Base-by-base conservation (phyloP, 2,888 invertebrate species). In the Brenthis daphne region DNA sequence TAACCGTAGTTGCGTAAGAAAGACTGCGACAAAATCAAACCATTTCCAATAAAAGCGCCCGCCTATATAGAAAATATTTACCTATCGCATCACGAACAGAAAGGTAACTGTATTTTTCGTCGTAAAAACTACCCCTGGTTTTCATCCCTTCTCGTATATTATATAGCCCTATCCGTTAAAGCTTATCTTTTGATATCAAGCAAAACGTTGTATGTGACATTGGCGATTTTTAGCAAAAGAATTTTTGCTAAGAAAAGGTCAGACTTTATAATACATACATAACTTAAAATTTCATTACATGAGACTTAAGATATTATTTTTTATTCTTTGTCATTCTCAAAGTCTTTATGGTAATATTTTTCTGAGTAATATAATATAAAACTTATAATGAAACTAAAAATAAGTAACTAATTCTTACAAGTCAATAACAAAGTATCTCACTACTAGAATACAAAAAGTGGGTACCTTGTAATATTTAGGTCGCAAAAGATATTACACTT, bases 121-220 rank as follows among this genome's bases (percentile, higher is more conserved):
- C 87, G 87, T 86, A 87, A 86, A 85, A 86, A 82, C 85, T 83
- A 84, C 85, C 85, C 87, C 80, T 79, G 80, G 81, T 79, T 82
- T 82, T 80, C 81, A 83, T 83, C 83, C 86, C 83, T 83, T 79
- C 75, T 77, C 75, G 74, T 75, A 75, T 78, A 77, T 78, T 77
- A 78, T 77, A 76, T 74, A 75, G 78, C 79, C 77, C 77, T 77
- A 76, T 80, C 75, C 77, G 75, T 77, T 77, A 78, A 73, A 72
- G 77, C 82, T 82, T 82, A 82, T 80, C 80, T 77, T 74, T 76
- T 75, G 77, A 77, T 77, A 78, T 78, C 71, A 75, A 75, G 77
- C 73, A 73, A 74, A 77, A 77, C 64, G 75, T 65, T 56, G 67
- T 73, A 67, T 67, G 71, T 66, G 66, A 64, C 57, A 60, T 66